Conservation (phyloP, 2,113 vertebrate species). For the Lycocorax pyrrhopterus region DNA sequence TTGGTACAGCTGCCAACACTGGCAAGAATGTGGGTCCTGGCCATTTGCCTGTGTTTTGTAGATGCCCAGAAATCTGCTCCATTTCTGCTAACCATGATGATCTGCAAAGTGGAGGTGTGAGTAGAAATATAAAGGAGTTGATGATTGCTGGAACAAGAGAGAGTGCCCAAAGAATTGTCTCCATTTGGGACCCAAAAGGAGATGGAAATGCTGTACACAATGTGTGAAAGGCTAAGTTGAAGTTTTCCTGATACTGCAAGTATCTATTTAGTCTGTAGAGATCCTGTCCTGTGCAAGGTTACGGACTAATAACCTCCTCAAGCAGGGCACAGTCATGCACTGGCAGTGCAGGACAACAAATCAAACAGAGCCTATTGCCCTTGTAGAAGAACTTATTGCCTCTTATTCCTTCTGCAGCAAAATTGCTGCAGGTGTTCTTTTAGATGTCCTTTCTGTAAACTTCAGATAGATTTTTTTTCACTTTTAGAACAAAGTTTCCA, state of each 20-base stretch:
- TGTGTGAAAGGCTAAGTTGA: neutral
- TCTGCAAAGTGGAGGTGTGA: neutral
- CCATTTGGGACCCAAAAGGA: neutral
- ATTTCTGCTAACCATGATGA: neutral
- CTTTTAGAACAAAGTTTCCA: neutral
- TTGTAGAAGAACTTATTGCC: neutral
- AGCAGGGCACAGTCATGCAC: neutral
- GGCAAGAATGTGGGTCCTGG: neutral
- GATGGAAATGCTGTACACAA: neutral
- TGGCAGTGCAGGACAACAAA: neutral
- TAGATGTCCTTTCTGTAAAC: neutral
- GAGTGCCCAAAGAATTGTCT: neutral
- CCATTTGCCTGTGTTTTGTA: neutral
- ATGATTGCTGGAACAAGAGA: neutral
- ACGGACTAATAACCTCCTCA: neutral
- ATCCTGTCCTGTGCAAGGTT: neutral
- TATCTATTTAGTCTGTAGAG: neutral
- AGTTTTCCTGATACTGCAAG: neutral
- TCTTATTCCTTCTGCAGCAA: neutral
- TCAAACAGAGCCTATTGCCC: neutral
- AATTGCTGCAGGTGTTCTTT: neutral
- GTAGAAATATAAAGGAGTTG: neutral
- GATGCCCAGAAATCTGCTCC: neutral
- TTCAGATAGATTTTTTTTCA: neutral
- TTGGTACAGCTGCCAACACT: accelerated